These are phyloP conservation scores for Oegoconia quadripuncta DNA, from an alignment of 2,888 invertebrate genomes.

Conservation along the genomic window DNA sequence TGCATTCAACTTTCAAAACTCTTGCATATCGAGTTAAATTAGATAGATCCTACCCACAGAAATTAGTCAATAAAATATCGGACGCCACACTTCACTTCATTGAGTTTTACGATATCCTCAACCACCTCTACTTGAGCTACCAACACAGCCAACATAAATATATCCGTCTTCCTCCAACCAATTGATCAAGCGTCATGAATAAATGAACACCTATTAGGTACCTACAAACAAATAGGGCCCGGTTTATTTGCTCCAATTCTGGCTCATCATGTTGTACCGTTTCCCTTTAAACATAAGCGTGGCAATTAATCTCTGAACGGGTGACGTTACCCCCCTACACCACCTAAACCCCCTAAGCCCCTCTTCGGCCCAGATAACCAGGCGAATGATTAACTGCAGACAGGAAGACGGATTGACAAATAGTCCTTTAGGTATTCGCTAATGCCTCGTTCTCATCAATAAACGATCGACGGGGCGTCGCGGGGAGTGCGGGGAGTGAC, in stretches of 20 bases:
- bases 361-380: conserved; percentile 49
- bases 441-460: conserved; percentile 71
- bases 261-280: conserved; percentile 44
- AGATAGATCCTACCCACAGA: no score
- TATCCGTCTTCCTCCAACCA: background rate
- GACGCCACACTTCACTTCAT: background rate
- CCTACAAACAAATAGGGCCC: conserved; percentile 6
- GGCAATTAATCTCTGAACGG: conserved; percentile 73
- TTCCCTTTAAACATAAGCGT: conserved; percentile 57
- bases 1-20: no score
- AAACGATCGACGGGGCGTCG: conserved; percentile 47
- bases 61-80: background rate
- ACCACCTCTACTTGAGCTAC: no score
- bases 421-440: conserved; percentile 77
- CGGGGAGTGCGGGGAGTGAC: conserved; percentile 13
- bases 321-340: conserved; percentile 59
- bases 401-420: conserved; percentile 78
- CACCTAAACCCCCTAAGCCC: conserved; percentile 19
- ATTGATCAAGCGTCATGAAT: conserved; percentile 5
- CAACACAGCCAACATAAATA: no score
- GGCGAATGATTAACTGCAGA: conserved; percentile 74
- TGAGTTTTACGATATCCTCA: background rate
- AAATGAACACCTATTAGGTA: conserved; percentile 5
- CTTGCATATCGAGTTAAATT: no score
- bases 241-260: conserved; percentile 48